Conservation (phyloP, 1,140 invertebrate genomes). For the Elymnias hypermnestra region DNA sequence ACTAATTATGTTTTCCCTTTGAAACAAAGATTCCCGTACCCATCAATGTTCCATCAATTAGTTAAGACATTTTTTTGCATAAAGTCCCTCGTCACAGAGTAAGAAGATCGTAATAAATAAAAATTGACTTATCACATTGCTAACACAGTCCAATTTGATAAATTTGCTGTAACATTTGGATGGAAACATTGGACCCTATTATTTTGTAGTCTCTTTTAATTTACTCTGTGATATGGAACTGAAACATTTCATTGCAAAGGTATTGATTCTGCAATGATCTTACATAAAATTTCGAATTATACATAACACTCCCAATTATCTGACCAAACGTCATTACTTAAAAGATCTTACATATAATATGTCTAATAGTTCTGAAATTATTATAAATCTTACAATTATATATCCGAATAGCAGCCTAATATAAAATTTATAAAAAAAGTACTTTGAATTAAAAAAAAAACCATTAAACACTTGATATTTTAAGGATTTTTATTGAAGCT, state of each 20-base stretch:
- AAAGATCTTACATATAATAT: constrained; percentile 41
- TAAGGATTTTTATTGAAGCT: constrained; percentile 27
- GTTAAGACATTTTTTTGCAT: constrained; percentile 6
- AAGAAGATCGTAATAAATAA: constrained; percentile 30
- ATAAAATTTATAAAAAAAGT: constrained; percentile 26
- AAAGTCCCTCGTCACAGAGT: constrained; percentile 47
- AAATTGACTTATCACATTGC: constrained; percentile 49
- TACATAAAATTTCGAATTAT: constrained; percentile 63
- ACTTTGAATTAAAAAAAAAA: constrained; percentile 19
- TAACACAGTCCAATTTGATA: constrained; percentile 60
- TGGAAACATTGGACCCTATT: constrained; percentile 71
- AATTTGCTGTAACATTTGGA: constrained; percentile 59
- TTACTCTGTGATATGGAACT: constrained; percentile 54
- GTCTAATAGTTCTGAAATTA: constrained; percentile 45
- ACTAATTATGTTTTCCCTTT: constrained; percentile 69
- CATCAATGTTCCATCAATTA: constrained; percentile 58
- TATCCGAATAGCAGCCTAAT: constrained; percentile 36
- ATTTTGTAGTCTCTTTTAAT: constrained; percentile 42
- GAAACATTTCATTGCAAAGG: constrained; percentile 42
- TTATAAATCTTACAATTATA: constrained; percentile 40
- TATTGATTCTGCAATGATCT: constrained; percentile 41
- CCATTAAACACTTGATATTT: constrained; percentile 11
- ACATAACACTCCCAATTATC: constrained; percentile 63
- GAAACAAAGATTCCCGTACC: constrained; percentile 74
- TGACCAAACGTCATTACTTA: constrained; percentile 53